Conservation (phyloP, 2,888 invertebrate genomes). For the Cephus rjabovi region DNA sequence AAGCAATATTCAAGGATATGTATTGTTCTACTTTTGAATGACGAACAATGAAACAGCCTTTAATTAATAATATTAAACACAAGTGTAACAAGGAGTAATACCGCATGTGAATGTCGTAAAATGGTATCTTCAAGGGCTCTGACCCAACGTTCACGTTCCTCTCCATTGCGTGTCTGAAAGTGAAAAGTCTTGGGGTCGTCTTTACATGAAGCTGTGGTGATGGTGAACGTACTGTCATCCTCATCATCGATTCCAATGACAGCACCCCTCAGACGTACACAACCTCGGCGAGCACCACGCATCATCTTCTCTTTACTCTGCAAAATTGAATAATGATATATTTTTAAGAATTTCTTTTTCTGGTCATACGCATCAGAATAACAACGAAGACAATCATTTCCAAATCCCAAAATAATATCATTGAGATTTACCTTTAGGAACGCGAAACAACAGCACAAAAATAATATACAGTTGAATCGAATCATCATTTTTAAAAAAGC, state of each 20-base stretch:
- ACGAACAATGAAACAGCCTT: neutral
- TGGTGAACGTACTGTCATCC: slow-evolving; percentile 98
- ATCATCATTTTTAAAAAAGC: neutral
- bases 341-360: neutral
- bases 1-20: neutral
- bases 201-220: slow-evolving; percentile 73
- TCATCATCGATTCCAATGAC: slow-evolving; percentile 99
- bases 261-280: slow-evolving; percentile 96
- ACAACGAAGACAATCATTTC: neutral
- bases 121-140: slow-evolving; percentile 95
- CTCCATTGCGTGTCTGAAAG: slow-evolving; percentile 96
- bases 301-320: slow-evolving; percentile 99
- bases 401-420: neutral
- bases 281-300: slow-evolving; percentile 94
- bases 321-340: slow-evolving; percentile 52
- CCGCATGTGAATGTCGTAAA: slow-evolving; percentile 80
- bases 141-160: slow-evolving; percentile 97
- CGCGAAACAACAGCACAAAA: neutral
- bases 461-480: neutral
- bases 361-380: no score
- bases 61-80: neutral
- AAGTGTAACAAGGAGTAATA: slow-evolving; percentile 46
- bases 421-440: neutral
- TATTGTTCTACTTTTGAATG: neutral
- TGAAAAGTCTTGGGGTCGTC: slow-evolving; percentile 99